phyloP scores from a whole-genome alignment of 2,888 invertebrate genomes.

The Heliothis peltigera region DNA sequence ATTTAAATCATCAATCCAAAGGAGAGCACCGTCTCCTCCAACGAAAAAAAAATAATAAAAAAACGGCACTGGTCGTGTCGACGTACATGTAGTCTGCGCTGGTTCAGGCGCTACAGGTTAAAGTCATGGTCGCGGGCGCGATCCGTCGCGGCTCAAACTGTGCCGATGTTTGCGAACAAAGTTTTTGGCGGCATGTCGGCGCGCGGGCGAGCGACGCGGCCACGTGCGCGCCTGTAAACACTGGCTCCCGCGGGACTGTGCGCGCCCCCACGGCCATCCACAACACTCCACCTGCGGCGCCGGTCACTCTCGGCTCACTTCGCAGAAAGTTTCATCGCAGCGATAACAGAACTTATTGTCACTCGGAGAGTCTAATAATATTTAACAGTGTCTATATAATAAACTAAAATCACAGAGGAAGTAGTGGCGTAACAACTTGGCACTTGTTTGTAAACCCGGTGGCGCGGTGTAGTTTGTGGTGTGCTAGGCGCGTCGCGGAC shows the following conservation, averaged over 20 bases:
- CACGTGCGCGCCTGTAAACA: constrained; percentile 87
- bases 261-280: constrained; percentile 49
- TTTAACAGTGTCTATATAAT: constrained; percentile 60
- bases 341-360: constrained; percentile 71
- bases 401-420: constrained; percentile 78
- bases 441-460: constrained; percentile 82
- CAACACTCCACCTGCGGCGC: constrained; percentile 46
- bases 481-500: constrained; percentile 75
- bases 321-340: constrained; percentile 69
- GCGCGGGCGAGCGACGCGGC: constrained; percentile 79
- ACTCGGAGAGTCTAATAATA: constrained; percentile 70
- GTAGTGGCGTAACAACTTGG: constrained; percentile 73
- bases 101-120: constrained; percentile 84
- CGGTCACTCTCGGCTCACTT: constrained; percentile 66
- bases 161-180: constrained; percentile 83
- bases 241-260: constrained; percentile 63
- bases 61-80: constrained; percentile 81
- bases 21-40: constrained; percentile 87
- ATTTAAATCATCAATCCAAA: constrained; percentile 87
- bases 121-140: constrained; percentile 79
- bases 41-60: constrained; percentile 88
- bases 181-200: constrained; percentile 88
- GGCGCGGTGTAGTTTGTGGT: constrained; percentile 76
- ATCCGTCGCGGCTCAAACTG: constrained; percentile 78
- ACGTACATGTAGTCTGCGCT: constrained; percentile 84